Evolutionary conservation across 2,797 vertebrate genomes (phyloP).

Genomic region (Scolopax rusticola): DNA sequence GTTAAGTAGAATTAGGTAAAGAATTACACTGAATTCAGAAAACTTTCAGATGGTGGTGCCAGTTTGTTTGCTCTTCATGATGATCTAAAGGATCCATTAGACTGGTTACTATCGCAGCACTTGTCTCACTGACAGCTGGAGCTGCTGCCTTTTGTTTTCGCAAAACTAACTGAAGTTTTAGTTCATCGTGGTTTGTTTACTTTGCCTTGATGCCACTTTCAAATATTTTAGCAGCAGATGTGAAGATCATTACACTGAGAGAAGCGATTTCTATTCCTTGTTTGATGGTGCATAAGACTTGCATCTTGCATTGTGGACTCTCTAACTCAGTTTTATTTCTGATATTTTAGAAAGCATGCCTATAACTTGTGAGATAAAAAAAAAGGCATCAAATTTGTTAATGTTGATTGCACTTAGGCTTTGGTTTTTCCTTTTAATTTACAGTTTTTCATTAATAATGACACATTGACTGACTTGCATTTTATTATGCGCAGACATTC

Average conservation of each 20-base stretch:
- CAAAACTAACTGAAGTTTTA: slow-evolving; percentile 3
- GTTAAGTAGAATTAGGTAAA: neutral
- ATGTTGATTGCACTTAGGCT: neutral
- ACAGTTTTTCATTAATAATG: neutral
- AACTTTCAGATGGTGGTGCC: neutral
- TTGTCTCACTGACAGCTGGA: neutral
- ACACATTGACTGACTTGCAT: neutral
- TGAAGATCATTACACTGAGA: neutral
- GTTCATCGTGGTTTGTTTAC: slow-evolving; percentile 33
- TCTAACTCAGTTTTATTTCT: slow-evolving; percentile 18
- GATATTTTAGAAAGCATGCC: neutral
- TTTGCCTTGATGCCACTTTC: neutral
- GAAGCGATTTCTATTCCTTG: slow-evolving; percentile 18
- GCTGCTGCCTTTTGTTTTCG: neutral
- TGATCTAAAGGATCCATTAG: neutral
- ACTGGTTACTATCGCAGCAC: neutral
- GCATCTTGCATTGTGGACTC: neutral
- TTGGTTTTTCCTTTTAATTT: slow-evolving; percentile 3
- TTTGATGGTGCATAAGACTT: neutral
- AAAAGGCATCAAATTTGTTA: neutral
- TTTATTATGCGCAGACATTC: slow-evolving; percentile 20
- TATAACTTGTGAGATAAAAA: neutral
- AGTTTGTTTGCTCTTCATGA: neutral
- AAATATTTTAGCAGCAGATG: neutral
- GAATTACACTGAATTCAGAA: neutral